phyloP scores from a whole-genome alignment of 2,113 vertebrate species.

The Siniperca chuatsi region DNA sequence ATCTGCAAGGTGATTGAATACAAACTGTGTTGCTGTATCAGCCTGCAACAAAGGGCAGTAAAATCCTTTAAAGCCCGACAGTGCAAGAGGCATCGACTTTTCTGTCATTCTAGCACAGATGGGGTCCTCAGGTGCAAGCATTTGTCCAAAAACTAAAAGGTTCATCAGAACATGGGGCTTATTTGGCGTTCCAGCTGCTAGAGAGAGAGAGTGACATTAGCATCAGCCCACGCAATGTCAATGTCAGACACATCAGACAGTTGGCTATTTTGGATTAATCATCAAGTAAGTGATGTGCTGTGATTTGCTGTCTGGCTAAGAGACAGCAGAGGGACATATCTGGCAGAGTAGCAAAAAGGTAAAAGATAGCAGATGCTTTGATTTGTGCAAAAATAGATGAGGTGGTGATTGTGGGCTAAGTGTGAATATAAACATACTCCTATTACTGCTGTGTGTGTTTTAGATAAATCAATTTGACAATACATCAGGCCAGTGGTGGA shows the following conservation, averaged over 20 bases:
- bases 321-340: conserved; percentile 5
- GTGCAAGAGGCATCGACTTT: conserved; percentile 16
- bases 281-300: conserved; percentile 37
- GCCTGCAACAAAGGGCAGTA: neutral
- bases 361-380: conserved; percentile 7
- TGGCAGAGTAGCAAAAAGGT: conserved; percentile 10
- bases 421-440: neutral
- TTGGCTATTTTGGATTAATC: conserved; percentile 53
- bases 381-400: neutral
- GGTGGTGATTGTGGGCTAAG: neutral
- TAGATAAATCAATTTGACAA: neutral
- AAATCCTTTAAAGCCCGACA: neutral
- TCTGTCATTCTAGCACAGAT: conserved; percentile 31
- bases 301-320: conserved; percentile 24
- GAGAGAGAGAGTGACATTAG: conserved; percentile 1
- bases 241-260: conserved; percentile 42
- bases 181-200: conserved; percentile 24
- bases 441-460: neutral
- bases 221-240: conserved; percentile 54
- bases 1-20: neutral
- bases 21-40: neutral
- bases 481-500: neutral
- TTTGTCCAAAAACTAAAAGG: conserved; percentile 51
- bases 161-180: conserved; percentile 41
- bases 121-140: conserved; percentile 18